phyloP scores from a whole-genome alignment of 2,797 vertebrate genomes.

The Pseudotriccus pelzelni region DNA sequence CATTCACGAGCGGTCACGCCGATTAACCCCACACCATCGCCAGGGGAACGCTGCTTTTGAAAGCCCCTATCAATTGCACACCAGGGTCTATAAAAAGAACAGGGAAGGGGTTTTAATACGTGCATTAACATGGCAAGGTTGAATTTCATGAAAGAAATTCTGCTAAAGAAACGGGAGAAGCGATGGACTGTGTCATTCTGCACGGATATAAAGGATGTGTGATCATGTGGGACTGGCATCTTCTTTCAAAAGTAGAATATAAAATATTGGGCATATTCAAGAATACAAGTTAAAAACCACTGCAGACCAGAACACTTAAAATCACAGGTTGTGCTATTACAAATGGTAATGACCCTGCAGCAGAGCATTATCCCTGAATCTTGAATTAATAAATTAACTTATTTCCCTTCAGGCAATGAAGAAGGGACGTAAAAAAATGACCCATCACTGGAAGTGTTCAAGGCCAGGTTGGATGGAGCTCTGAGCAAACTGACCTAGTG shows the following conservation, averaged over 20 bases:
- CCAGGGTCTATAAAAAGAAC: slow-evolving; percentile 9
- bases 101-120: background rate
- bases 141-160: background rate
- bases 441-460: background rate
- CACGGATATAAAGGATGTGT: background rate
- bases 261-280: background rate
- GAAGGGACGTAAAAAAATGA: background rate
- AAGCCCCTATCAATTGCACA: slow-evolving; percentile 17
- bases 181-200: background rate
- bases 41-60: background rate
- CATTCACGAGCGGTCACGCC: background rate
- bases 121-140: background rate
- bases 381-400: background rate
- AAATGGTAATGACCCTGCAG: background rate
- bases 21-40: background rate
- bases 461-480: background rate
- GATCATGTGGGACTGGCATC: background rate
- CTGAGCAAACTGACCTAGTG: background rate
- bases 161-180: background rate
- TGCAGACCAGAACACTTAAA: background rate
- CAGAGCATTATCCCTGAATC: background rate
- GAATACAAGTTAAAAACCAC: background rate
- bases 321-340: background rate
- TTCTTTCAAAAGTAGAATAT: background rate
- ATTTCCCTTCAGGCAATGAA: background rate